phyloP scores from a whole-genome alignment of 2,113 vertebrate species.

The Engystomops pustulosus region DNA sequence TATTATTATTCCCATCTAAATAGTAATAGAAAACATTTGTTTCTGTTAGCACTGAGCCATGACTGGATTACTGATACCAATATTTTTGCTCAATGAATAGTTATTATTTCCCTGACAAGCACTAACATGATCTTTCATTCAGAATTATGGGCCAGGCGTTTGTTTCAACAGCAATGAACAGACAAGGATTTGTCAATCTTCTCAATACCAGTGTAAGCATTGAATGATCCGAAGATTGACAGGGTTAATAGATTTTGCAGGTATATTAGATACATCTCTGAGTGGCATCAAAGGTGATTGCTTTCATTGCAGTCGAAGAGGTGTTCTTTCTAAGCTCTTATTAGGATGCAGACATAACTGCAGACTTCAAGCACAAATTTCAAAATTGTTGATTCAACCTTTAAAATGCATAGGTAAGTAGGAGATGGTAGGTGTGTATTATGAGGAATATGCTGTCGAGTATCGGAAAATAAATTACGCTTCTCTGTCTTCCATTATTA shows the following conservation, averaged over 20 bases:
- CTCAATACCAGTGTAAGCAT: background rate
- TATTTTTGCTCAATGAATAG: no score
- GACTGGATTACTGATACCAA: background rate
- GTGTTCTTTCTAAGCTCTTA: slow-evolving; percentile 31
- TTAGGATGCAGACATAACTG: slow-evolving; percentile 33
- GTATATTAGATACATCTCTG: background rate
- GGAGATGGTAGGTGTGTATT: background rate
- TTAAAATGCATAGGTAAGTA: background rate
- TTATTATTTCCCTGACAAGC: no score
- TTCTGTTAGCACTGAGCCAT: no score
- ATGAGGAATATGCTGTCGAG: background rate
- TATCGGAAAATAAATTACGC: background rate
- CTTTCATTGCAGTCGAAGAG: slow-evolving; percentile 18
- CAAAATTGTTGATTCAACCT: slow-evolving; percentile 38
- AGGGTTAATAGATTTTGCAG: slow-evolving; percentile 15
- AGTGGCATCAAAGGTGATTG: slow-evolving; percentile 11
- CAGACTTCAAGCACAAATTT: slow-evolving; percentile 1
- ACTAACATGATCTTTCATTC: background rate
- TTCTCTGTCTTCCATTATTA: background rate
- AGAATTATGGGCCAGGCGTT: no score
- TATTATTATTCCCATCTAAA: no score
- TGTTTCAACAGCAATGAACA: background rate
- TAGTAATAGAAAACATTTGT: no score
- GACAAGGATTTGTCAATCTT: background rate
- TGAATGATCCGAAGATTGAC: background rate